Evolutionary conservation across 2,797 vertebrate species (phyloP).

Genomic region (Poeciliopsis turneri): DNA sequence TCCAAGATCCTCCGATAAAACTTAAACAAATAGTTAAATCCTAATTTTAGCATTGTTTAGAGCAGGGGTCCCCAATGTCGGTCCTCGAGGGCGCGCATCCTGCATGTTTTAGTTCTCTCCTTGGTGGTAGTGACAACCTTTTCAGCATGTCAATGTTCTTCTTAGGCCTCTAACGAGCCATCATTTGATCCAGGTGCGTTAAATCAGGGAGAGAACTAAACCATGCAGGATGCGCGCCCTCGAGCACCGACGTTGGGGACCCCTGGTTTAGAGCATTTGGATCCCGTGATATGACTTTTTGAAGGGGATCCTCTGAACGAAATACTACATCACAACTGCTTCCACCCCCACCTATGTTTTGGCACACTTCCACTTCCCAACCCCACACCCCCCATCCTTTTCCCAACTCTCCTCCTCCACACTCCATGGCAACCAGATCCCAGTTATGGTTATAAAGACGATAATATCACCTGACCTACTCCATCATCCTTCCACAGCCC

Average conservation of each 20-base stretch:
- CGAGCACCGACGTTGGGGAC: too few relatives aligned
- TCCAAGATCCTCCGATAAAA: not conserved
- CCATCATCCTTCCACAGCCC: slow-evolving; percentile 31
- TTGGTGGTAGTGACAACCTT: too few relatives aligned
- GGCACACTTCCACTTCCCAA: not conserved
- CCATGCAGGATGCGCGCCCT: too few relatives aligned
- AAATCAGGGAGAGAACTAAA: too few relatives aligned
- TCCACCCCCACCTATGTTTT: slow-evolving; percentile 8
- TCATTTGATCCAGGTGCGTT: too few relatives aligned
- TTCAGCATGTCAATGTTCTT: too few relatives aligned
- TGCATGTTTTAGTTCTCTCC: too few relatives aligned
- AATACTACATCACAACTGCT: not conserved
- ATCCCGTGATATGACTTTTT: not conserved
- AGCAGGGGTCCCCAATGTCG: too few relatives aligned
- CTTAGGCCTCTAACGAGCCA: too few relatives aligned
- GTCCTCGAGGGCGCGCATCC: too few relatives aligned
- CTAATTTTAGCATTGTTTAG: not conserved
- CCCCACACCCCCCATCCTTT: not conserved
- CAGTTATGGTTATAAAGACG: slow-evolving; percentile 39
- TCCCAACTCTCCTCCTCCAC: slow-evolving; percentile 7
- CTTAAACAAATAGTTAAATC: not conserved
- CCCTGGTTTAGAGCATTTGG: not conserved
- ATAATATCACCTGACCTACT: slow-evolving; percentile 49
- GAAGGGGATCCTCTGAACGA: not conserved
- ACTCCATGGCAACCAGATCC: slow-evolving; percentile 61